phyloP scores from a whole-genome alignment of 2,113 vertebrate species.

The Caracal caracal region DNA sequence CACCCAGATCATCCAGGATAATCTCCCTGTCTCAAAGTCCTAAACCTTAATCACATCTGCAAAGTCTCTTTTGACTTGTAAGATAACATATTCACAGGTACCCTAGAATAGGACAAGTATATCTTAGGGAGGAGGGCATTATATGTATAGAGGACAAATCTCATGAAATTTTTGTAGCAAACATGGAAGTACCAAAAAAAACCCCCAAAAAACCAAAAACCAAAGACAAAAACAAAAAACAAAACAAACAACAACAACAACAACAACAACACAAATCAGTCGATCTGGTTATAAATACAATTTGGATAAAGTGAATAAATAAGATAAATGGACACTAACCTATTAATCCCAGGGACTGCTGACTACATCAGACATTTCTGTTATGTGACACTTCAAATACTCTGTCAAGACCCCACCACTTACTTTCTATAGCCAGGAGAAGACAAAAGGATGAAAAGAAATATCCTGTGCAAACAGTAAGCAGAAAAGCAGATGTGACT shows the following conservation, averaged over 20 bases:
- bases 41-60: background rate
- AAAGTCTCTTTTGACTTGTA: background rate
- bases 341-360: background rate
- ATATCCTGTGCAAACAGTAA: background rate
- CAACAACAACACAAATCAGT: background rate
- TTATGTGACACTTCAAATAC: background rate
- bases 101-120: background rate
- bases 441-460: background rate
- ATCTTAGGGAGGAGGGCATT: background rate
- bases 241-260: background rate
- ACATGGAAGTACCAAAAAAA: background rate
- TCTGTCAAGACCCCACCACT: background rate
- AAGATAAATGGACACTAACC: background rate
- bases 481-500: background rate
- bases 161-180: background rate
- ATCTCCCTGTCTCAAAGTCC: background rate
- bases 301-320: background rate
- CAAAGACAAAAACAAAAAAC: no score
- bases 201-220: no score
- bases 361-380: background rate
- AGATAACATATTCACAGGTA: background rate
- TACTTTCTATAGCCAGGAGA: background rate
- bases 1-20: background rate
- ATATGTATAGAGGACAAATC: background rate
- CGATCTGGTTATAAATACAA: background rate